A percentile compares a stretch with the other conserved stretches of the same genome.
Evolutionary conservation across 2,113 vertebrate genomes (phyloP).

Genomic region (Lepus americanus): DNA sequence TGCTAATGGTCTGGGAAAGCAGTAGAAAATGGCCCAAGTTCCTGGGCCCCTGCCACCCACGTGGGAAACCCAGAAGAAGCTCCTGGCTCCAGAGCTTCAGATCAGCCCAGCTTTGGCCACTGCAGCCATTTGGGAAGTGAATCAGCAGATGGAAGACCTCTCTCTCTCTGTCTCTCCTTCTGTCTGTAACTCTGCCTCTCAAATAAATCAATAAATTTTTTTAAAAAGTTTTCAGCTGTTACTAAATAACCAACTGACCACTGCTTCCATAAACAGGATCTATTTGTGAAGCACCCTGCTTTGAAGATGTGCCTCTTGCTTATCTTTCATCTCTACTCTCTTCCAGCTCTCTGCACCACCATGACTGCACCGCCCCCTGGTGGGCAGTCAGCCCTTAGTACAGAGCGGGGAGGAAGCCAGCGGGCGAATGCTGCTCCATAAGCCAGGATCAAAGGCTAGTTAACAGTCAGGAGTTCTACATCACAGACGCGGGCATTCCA

Average conservation of each 20-base stretch:
- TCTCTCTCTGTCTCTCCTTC: too few relatives aligned
- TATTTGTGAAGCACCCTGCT: not conserved
- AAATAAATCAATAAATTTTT: too few relatives aligned
- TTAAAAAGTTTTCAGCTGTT: not conserved
- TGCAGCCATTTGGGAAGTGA: too few relatives aligned
- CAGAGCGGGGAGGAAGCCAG: not conserved
- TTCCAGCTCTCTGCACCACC: not conserved
- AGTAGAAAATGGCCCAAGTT: too few relatives aligned
- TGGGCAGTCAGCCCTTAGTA: not conserved
- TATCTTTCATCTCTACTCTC: not conserved
- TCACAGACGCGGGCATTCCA: not conserved
- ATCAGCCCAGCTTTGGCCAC: too few relatives aligned
- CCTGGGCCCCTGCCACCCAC: too few relatives aligned
- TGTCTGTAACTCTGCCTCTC: too few relatives aligned
- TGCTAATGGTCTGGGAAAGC: too few relatives aligned
- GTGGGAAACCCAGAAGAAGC: too few relatives aligned
- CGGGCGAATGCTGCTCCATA: too few relatives aligned
- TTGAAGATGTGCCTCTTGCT: not conserved
- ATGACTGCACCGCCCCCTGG: conserved; percentile 58
- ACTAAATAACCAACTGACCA: not conserved
- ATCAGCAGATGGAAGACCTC: too few relatives aligned
- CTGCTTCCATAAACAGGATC: not conserved
- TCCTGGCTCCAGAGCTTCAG: too few relatives aligned
- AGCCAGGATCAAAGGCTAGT: not conserved
- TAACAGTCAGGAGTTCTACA: not conserved